Evolutionary conservation across 2,113 vertebrate species (phyloP), one percentile per base, ranked within the genome.

Genomic region (Malurus cyaneus): DNA sequence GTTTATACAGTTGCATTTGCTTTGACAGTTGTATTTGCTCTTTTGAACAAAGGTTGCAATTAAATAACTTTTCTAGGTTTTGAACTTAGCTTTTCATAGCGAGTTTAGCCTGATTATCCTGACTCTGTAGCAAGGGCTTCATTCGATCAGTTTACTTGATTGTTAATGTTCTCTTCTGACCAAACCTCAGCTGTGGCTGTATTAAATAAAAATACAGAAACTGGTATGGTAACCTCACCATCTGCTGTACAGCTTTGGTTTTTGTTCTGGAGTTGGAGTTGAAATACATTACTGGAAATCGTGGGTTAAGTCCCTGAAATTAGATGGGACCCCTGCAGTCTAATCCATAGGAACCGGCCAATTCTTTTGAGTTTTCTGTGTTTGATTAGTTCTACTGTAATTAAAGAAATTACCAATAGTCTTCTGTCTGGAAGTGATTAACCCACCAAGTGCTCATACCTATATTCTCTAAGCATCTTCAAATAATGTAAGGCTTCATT

Each of bases 311-410:
- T 96, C 86, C 17, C 83, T 95, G 94, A 92, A 97, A 97, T 97
- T 95, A 97, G 95, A 94, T 94, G 86, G 95, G 95, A 97, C 98
- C 97, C 98, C 97, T 97, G 97, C 96, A 83, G 98, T 73, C 96
- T 98, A 98, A 98, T 98, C 97, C 97, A 94, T 96, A 95, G 77
- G 94, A 97, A 96, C 96, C 44, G 16, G 96, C 94, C 96, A 97
- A 96, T 98, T 98, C 97, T 96, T 97, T 94, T 95, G 95, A 97
- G 97, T 96, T 97, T 90, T 95, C 96, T 95, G 70, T 89, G 96
- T 98, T 98, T 98, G 97, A 98, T 98, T 98, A 98, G 98, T 98
- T 97, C 95, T 94, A 97, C 93, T 91, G 95, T 97, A 98, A 98
- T 98, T 98, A 98, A 97, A 98, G 97, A 98, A 97, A 98, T 98